Evolutionary conservation across 64 coral and sea anemone genomes (phyloP), one percentile per base, ranked within the genome.

Genomic region (Stichodactyla helianthus): DNA sequence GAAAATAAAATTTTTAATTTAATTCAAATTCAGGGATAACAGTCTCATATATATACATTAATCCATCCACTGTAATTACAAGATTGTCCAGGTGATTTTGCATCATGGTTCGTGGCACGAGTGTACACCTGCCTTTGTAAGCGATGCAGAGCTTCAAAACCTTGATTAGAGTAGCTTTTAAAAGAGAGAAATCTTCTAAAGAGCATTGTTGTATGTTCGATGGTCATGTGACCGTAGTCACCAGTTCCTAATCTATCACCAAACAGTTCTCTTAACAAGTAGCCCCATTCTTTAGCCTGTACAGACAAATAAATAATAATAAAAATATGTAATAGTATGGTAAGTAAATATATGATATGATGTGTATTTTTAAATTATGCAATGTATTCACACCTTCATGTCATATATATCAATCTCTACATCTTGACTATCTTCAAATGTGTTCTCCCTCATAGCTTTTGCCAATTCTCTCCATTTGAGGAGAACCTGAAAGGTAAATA

Each of bases 231-330:
- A 5, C 68, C 86, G 79, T 88, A 88, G 44, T 62, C 86, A 26
- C 86, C 86, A 50, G 71, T 88, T 25, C 86, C 86, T 23, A 89
- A 79, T 65, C 77, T 70, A 14, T 77, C 23, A 13, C 88, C 88
- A 89, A 82, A 89, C 53, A 83, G 56, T 53, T 89, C 50, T 59
- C 63, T 68, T 54, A 89, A 55, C 7, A 89, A 77, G 25, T 60
- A 89, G 50, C 88, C 88, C 79, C 88, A 89, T 52, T 82, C 88
- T 68, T 89, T 83, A 27, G 65, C 22, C 88, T 88, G 31, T n/a
- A 86, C 35, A 71, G 4, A 51, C 18, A 25, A 58, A 44, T 61
- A 0, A 0, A 83, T 15, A 23, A 6, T 1, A 59, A 55, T n/a
- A n/a, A 28, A 59, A 3, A 60, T 60, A n/a, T 60, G 58, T 60